Evolutionary conservation across 2,888 invertebrate species (phyloP).

Genomic region (Cataglyphis altisquamis): DNA sequence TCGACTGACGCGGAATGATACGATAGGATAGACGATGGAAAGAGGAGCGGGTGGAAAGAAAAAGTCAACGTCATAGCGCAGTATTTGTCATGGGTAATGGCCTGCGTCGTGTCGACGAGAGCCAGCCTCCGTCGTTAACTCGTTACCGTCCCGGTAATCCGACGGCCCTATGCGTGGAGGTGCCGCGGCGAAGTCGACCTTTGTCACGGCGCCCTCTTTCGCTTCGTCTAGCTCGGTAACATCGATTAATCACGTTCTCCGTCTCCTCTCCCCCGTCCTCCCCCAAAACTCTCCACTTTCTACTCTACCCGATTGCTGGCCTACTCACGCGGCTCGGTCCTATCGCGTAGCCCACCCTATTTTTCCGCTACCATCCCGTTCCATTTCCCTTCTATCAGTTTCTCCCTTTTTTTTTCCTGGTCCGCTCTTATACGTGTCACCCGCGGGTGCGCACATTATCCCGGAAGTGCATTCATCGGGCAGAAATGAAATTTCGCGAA

Average conservation of each 20-base stretch:
- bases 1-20: constrained; percentile 41
- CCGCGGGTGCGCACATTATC: constrained; percentile 30
- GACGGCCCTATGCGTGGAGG: constrained; percentile 71
- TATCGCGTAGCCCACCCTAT: constrained; percentile 53
- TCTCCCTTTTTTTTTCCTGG: constrained; percentile 28
- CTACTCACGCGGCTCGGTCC: constrained; percentile 22
- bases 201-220: constrained; percentile 74
- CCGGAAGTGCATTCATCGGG: constrained; percentile 65
- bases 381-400: constrained; percentile 52
- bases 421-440: constrained; percentile 19
- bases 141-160: constrained; percentile 75
- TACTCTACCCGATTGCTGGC: constrained; percentile 9
- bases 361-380: constrained; percentile 59
- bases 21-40: constrained; percentile 7
- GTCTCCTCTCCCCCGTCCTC: constrained; percentile 24
- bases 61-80: constrained; percentile 68
- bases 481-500: constrained; percentile 60
- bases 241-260: constrained; percentile 76
- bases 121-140: constrained; percentile 72
- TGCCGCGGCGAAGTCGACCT: constrained; percentile 73
- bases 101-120: constrained; percentile 71
- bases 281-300: constrained; percentile 16
- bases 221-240: constrained; percentile 70
- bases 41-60: constrained; percentile 39
- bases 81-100: constrained; percentile 78